Evolutionary conservation across 2,113 vertebrate genomes (phyloP).

Genomic region (Pelobates fuscus): DNA sequence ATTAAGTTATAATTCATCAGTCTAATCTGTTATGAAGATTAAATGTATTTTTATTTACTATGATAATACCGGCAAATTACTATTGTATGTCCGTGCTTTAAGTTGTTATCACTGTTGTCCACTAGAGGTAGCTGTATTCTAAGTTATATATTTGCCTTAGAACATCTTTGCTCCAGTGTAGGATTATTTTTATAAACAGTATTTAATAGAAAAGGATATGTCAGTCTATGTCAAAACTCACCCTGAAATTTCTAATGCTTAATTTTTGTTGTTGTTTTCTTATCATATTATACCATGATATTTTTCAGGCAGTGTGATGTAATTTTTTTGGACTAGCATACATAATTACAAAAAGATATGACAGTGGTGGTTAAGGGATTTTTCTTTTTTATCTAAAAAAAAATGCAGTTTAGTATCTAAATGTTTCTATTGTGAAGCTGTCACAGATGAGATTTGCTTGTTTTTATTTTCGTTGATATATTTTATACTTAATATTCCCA

Average conservation of each 20-base stretch:
- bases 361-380: slow-evolving; percentile 17
- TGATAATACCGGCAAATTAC: no score
- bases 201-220: slow-evolving; percentile 4
- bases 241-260: neutral
- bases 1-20: no score
- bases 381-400: slow-evolving; percentile 3
- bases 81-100: no score
- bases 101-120: neutral
- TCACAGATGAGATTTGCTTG: neutral
- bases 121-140: slow-evolving; percentile 2
- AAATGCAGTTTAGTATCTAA: neutral
- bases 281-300: slow-evolving; percentile 14
- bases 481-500: no score
- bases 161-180: neutral
- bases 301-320: neutral
- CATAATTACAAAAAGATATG: slow-evolving; percentile 7
- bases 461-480: no score
- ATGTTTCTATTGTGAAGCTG: neutral
- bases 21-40: no score
- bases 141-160: no score
- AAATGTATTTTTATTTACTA: no score
- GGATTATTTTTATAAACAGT: neutral
- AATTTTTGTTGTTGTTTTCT: slow-evolving; percentile 4
- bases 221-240: slow-evolving; percentile 20
- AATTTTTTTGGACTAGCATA: slow-evolving; percentile 23